Conservation (phyloP, 2,888 invertebrate species). For the Agrotis exclamationis region DNA sequence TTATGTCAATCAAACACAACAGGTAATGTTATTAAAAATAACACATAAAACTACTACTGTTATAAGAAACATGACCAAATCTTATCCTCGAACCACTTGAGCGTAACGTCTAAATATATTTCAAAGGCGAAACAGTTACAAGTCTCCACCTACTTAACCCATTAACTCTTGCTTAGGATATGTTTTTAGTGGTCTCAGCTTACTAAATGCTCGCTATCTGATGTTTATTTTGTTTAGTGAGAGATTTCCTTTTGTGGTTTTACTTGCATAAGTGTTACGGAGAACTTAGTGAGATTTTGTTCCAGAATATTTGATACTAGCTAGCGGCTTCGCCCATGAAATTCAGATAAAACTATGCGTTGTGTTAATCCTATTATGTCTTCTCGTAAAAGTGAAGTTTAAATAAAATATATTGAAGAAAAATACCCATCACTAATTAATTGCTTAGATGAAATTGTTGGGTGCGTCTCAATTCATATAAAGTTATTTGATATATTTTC, state of each 20-base stretch:
- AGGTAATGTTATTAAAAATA: too few relatives aligned
- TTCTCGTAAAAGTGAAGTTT: too few relatives aligned
- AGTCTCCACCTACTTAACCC: constrained; percentile 79
- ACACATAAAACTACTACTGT: not conserved
- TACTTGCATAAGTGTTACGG: constrained; percentile 8
- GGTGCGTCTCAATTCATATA: too few relatives aligned
- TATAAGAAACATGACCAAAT: constrained; percentile 53
- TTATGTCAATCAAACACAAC: too few relatives aligned
- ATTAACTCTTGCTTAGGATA: constrained; percentile 78
- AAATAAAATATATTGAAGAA: too few relatives aligned
- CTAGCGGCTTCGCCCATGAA: too few relatives aligned
- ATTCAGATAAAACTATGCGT: too few relatives aligned
- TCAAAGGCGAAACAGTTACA: constrained; percentile 78
- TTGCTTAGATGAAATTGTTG: too few relatives aligned
- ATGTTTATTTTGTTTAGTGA: constrained; percentile 49
- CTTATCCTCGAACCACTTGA: constrained; percentile 67
- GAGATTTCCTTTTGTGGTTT: constrained; percentile 28
- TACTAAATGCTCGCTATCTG: constrained; percentile 42
- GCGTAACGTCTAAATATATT: constrained; percentile 77
- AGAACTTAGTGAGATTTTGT: not conserved
- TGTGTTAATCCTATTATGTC: too few relatives aligned
- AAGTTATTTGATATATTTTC: too few relatives aligned
- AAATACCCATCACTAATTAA: too few relatives aligned
- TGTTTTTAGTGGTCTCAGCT: constrained; percentile 71
- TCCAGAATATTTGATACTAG: not conserved